Conservation (phyloP, 2,797 vertebrate genomes). For the Hozukius guyotensis region DNA sequence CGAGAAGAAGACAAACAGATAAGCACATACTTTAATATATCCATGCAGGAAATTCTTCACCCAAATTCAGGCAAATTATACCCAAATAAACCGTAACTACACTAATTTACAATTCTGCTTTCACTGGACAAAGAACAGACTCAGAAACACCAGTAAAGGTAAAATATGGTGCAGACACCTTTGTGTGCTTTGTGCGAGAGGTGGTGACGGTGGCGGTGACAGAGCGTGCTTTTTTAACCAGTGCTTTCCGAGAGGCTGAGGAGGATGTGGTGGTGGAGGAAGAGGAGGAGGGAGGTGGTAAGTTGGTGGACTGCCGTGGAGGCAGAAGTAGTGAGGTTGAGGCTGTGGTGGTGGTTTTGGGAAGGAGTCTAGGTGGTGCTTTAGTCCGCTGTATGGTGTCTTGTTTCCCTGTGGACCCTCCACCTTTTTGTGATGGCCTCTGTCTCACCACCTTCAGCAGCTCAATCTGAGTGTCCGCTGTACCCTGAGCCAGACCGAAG, state of each 20-base stretch:
- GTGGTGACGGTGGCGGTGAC: conserved; percentile 66
- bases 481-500: conserved; percentile 97
- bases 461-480: conserved; percentile 91
- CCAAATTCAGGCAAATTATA: neutral
- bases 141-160: neutral
- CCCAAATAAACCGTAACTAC: neutral
- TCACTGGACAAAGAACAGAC: neutral
- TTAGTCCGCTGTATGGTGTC: conserved; percentile 73
- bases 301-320: conserved; percentile 49
- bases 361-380: conserved; percentile 51
- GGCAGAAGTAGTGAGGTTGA: conserved; percentile 67
- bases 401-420: conserved; percentile 80
- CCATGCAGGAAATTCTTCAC: neutral
- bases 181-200: conserved; percentile 85
- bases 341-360: conserved; percentile 30
- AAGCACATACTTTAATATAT: neutral
- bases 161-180: conserved; percentile 81
- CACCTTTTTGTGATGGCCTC: conserved; percentile 84
- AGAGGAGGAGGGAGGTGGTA: conserved; percentile 71
- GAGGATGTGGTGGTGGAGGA: conserved; percentile 53
- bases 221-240: conserved; percentile 82
- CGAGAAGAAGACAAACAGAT: neutral
- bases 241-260: conserved; percentile 72
- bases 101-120: neutral
- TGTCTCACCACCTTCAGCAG: conserved; percentile 91